These are phyloP conservation scores for Drosophila mimetica DNA, from an alignment of 2,888 invertebrate species.

Conservation along the genomic window DNA sequence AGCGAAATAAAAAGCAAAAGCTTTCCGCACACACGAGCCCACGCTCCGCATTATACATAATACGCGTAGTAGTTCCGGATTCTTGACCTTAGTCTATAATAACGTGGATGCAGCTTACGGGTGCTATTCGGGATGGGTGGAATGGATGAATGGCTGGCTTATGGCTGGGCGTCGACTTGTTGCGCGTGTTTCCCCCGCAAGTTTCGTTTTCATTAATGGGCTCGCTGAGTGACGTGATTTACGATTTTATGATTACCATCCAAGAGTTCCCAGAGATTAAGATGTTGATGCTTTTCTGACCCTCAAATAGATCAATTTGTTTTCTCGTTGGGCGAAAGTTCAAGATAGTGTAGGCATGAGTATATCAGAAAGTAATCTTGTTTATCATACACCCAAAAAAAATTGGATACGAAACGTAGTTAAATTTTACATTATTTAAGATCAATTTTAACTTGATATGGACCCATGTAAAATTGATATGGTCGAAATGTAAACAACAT, in stretches of 20 bases:
- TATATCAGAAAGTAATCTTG: background rate
- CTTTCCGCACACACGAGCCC: constrained; percentile 57
- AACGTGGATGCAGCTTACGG: constrained; percentile 33
- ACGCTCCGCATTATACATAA: constrained; percentile 5
- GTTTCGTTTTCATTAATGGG: constrained; percentile 58
- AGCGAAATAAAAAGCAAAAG: constrained; percentile 49
- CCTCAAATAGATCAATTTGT: constrained; percentile 65
- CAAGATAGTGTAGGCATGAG: constrained; percentile 38
- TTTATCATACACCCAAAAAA: too few relatives aligned
- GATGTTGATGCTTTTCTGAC: constrained; percentile 57
- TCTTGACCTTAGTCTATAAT: constrained; percentile 81
- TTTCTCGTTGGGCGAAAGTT: constrained; percentile 45
- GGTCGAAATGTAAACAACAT: too few relatives aligned
- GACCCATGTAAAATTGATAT: too few relatives aligned
- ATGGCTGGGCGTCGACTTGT: constrained; percentile 47
- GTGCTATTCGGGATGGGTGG: constrained; percentile 31
- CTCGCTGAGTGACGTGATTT: constrained; percentile 57
- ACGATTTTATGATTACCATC: constrained; percentile 65
- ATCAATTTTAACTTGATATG: too few relatives aligned
- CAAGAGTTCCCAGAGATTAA: constrained; percentile 51
- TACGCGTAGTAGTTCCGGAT: constrained; percentile 70
- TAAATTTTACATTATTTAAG: too few relatives aligned
- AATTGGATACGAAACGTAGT: too few relatives aligned
- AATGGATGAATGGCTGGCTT: constrained; percentile 11
- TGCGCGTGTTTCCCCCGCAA: constrained; percentile 57